phyloP scores from a whole-genome alignment of 2,113 vertebrate genomes.

The Thinocorus orbignyianus region DNA sequence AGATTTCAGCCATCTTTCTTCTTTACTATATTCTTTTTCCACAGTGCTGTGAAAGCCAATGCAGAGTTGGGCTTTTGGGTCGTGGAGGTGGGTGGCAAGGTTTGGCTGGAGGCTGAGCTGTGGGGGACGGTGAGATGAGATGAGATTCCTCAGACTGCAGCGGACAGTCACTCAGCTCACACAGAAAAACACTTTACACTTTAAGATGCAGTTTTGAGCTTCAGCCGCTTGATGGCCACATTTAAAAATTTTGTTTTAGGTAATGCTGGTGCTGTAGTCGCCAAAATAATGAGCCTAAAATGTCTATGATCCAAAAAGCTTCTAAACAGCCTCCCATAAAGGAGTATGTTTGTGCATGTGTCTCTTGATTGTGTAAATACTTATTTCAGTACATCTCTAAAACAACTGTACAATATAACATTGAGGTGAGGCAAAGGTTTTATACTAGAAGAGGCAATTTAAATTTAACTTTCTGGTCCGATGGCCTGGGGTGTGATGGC shows the following conservation, averaged over 20 bases:
- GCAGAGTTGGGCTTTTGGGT: neutral
- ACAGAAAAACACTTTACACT: neutral
- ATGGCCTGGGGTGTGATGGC: neutral
- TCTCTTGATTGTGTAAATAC: neutral
- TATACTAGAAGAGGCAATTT: neutral
- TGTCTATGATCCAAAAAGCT: neutral
- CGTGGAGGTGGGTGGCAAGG: neutral
- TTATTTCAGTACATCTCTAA: neutral
- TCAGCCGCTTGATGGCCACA: conserved; percentile 56
- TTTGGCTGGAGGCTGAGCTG: neutral
- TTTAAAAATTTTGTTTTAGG: neutral
- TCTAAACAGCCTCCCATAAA: neutral
- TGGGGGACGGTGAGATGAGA: neutral
- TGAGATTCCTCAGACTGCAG: neutral
- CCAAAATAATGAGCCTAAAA: neutral
- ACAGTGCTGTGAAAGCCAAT: neutral
- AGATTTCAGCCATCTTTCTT: neutral
- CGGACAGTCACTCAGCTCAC: neutral
- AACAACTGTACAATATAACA: neutral
- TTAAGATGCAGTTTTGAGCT: conserved; percentile 37
- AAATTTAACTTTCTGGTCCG: neutral
- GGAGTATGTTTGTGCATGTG: neutral
- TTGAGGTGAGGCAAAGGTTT: neutral
- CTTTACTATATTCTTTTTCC: neutral
- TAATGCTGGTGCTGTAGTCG: neutral